Base-by-base conservation (phyloP, 2,113 vertebrate species). In the cat (Felis catus) region DNA sequence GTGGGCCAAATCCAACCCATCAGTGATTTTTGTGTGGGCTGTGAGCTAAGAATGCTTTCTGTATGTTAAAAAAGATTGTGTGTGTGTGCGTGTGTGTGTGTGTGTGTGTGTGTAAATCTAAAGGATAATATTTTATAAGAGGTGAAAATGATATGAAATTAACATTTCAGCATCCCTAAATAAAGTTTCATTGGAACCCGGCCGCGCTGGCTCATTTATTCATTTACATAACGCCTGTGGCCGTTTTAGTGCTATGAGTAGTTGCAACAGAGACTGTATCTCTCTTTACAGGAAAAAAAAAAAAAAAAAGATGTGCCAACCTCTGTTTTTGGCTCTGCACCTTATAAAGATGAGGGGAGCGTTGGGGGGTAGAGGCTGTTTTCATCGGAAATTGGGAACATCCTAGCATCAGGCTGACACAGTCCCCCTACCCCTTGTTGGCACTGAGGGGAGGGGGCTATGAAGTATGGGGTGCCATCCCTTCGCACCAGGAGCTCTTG, bases 241-340 rank as follows among this genome's bases (percentile, higher is more conserved):
- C 45, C 16, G 1, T 11, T 33, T 63, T 16, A 2, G 61, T 10
- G 41, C 39, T 2, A 0, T 0, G 18, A 12, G n/a, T 25, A 1
- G 11, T 84, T n/a, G 1, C 5, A 1, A 21, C 12, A 5, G 16
- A 48, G 48, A 16, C 16, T 21, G 3, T 1, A 10, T 12, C 48
- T 31, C 36, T 15, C 66, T 91, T 93, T 15, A 61, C 14, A 45
- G 74, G 6, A 89, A 87, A 51, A 33, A 3, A 93, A 87, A 51
- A 3, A 58, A 45, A 45, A 9, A 45, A 45, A 9, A 45, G 45
- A 0, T 19, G 45, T 68, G 33, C 63, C 0, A 0, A 23, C 63
- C 31, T 27, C 68, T 53, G 39, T 31, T 71, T 51, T 93, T 71
- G 53, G 66, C 36, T n/a, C 0, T 3, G n/a, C 3, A 15, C 58